These are phyloP conservation scores for Cosmia pyralina DNA, from an alignment of 2,888 invertebrate species.

Conservation along the genomic window DNA sequence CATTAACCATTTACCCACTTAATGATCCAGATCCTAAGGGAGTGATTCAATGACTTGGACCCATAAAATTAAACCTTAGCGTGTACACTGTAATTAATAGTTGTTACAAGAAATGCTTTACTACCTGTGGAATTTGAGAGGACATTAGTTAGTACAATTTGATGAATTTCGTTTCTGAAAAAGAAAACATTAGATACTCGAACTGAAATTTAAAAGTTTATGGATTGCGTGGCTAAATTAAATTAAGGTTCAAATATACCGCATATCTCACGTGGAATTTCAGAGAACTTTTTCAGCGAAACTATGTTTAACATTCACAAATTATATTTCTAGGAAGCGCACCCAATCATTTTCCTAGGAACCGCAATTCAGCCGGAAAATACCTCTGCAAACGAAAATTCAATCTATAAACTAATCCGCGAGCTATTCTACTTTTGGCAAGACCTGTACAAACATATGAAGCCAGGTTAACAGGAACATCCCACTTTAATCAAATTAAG, in stretches of 20 bases:
- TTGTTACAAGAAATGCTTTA: constrained; percentile 69
- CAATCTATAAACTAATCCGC: constrained; percentile 23
- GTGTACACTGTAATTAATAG: constrained; percentile 80
- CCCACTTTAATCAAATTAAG: constrained; percentile 66
- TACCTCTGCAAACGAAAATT: constrained; percentile 25
- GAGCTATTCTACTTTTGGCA: constrained; percentile 7
- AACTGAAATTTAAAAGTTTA: background rate
- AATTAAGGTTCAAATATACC: background rate
- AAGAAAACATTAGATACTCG: background rate
- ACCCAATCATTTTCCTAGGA: background rate
- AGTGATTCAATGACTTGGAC: constrained; percentile 87
- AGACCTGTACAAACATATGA: constrained; percentile 50
- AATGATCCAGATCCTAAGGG: constrained; percentile 89
- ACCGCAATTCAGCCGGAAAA: constrained; percentile 4
- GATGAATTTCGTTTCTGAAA: constrained; percentile 6
- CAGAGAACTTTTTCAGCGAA: constrained; percentile 3
- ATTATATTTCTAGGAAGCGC: constrained; percentile 12
- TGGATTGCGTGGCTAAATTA: background rate
- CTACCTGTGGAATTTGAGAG: constrained; percentile 46
- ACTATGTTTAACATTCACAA: constrained; percentile 2
- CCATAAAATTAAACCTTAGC: constrained; percentile 88
- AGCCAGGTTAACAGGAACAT: constrained; percentile 49
- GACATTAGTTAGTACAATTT: background rate
- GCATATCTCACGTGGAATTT: background rate
- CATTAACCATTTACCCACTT: constrained; percentile 90